Base-by-base conservation (phyloP, 2,888 invertebrate genomes). In the Octonoba sinensis region DNA sequence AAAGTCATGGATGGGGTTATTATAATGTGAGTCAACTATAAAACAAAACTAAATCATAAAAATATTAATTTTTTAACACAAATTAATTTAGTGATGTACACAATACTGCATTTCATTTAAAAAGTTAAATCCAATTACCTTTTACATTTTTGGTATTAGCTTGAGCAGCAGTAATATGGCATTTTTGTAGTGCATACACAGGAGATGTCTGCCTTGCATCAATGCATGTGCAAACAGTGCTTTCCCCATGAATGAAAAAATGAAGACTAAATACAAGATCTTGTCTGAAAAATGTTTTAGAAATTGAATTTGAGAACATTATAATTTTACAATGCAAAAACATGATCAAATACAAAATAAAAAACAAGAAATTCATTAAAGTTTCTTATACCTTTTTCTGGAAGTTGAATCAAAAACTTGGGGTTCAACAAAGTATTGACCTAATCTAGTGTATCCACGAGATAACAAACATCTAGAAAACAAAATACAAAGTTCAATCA, bases 201-300 rank as follows among this genome's bases (percentile, higher is more conserved):
- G 97, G 94, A 85, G 97, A 97, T 90, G 98, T 98, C 87, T 96
- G 95, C 83, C 98, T 93, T 83, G 98, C 95, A 90, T 98, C 97
- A 86, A 99, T 95, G 86, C 96, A 96, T 86, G 97, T 96, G 90
- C 99, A 99, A 86, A 99, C 98, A 84, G 95, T 95, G 89, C 96
- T 97, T 91, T 99, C 99, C 86, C 99, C 99, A 90, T 99, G 99
- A 85, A 99, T 95, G 91, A 99, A 99, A 91, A 99, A 99, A 87
- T 96, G 94, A 90, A 97, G 96, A 85, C 96, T 94, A 90, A 96
- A 96, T 85, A 96, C 96, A 87, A 96, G 91, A n/a, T n/a, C n/a
- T 90, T 96, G 95, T 90, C 76, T 77, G 46, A 8, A 47, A 47
- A 16, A 36, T 6, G 3, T 3, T 36, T 36, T 36, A 36, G 4